Evolutionary conservation across 2,797 vertebrate species (phyloP), one percentile per base, ranked within the genome.

Genomic region (Passerculus sandwichensis): DNA sequence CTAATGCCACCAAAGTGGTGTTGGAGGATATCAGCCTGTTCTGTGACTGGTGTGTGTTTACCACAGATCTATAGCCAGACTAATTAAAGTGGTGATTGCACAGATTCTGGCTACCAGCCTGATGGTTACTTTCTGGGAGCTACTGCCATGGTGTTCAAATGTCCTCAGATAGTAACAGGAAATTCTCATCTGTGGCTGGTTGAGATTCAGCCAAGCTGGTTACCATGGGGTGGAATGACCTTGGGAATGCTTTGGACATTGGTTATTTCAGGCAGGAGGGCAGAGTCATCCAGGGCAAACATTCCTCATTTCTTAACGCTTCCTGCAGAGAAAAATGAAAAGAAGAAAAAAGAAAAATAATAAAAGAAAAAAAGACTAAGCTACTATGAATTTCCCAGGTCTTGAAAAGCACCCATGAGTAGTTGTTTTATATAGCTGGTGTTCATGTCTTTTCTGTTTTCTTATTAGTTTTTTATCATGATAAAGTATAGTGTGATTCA

Each of bases 1-100:
- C 60, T 61, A 70, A 78, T 77, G 53, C 47, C 34, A 32, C 45
- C n/a, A 36, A 77, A 61, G n/a, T 11, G 5, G 20, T 27, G 14
- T 42, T 38, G 45, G 48, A 62, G 29, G 11, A 16, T 72, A 34
- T 71, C 77, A 91, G n/a, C 34, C 42, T 87, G 45, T 50, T 89
- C 86, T 60, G 32, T 91, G 81, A 61, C 38, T 92, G 86, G 44
- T 72, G 23, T 23, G 45, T 71, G 71, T 74, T 88, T 92, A 60
- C 59, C 38, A 54, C n/a, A 84, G 60, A 88, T 75, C 20, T 74
- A 82, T 61, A 82, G 80, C 77, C 74, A 79, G 85, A 71, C 67
- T 77, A 76, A 79, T 76, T 84, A 47, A 81, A 82, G 57, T 78
- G 61, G 29, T 91, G 78, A 80, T 87, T 74, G 59, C 48, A 57